phyloP scores from a whole-genome alignment of 2,888 invertebrate species.

The Dolomedes plantarius region DNA sequence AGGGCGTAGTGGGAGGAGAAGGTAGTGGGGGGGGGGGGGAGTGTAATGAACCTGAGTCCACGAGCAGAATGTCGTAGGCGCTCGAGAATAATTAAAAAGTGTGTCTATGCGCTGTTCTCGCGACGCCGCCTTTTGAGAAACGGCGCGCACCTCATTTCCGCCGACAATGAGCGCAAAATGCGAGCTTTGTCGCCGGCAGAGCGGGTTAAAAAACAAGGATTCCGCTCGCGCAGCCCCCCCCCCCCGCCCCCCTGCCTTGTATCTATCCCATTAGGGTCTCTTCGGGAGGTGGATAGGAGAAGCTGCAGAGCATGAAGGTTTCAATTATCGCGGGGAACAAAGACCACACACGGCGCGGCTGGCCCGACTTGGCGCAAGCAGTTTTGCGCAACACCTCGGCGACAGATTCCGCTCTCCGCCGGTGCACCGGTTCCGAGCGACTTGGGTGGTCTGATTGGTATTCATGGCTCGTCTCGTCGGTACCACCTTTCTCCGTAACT shows the following conservation, averaged over 20 bases:
- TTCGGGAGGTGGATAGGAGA: constrained; percentile 6
- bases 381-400: constrained; percentile 60
- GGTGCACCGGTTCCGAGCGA: constrained; percentile 10
- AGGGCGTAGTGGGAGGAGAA: constrained; percentile 19
- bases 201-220: constrained; percentile 61
- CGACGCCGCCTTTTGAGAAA: constrained; percentile 1
- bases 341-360: constrained; percentile 61
- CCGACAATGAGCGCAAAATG: constrained; percentile 39
- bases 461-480: constrained; percentile 57
- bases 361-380: constrained; percentile 25
- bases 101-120: neutral
- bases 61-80: constrained; percentile 22
- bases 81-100: constrained; percentile 40
- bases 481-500: constrained; percentile 64
- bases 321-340: constrained; percentile 68
- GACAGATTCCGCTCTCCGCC: constrained; percentile 40
- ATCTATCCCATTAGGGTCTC: constrained; percentile 33
- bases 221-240: too few relatives aligned
- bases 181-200: constrained; percentile 43
- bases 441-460: constrained; percentile 70
- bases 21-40: constrained; percentile 1
- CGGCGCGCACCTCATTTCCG: constrained; percentile 10
- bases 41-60: constrained; percentile 25
- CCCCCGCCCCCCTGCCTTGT: neutral
- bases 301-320: constrained; percentile 50